Base-by-base conservation (phyloP, 2,888 invertebrate genomes). In the Metellina segmentata region DNA sequence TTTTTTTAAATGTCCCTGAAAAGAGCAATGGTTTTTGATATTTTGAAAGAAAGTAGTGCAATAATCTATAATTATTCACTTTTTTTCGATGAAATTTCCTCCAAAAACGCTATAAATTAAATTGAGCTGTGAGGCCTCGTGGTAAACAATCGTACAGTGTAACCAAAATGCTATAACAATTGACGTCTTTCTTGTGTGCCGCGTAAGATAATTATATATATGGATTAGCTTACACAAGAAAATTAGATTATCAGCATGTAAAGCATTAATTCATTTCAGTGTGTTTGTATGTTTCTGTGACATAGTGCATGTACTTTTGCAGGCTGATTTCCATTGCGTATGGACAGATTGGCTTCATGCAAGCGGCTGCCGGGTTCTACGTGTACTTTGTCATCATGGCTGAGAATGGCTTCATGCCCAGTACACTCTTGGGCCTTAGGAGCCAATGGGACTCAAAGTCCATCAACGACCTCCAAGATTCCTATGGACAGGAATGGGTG, bases 381-480 rank as follows among this genome's bases (percentile, higher is more conserved):
- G 98, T 98, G 89, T 99, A 99, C 96, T 99, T 99, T 96, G 99
- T 99, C 94, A 99, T 99, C 95, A 98, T 99, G 99, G 99, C 98
- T 96, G 99, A 99, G 95, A 99, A 99, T 95, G 99, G 99, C 94
- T 99, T 99, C 96, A 96, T 98, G 95, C 99, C 99, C 4, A 95
- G 96, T 94, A 96, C 96, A 94, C 96, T 99, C 94, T 97, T 99
- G 95, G 99, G 99, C 94, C 97, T 99, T 95, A 97, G 99, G 95
- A 98, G 98, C 95, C 97, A 97, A 94, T 99, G 99, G 99, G 99
- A 99, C 95, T 98, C 99, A 52, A 98, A 98, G 96, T 98, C 98
- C 94, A 97, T 99, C 95, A 99, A 99, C 95, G 99, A 99, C 96
- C 96, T 99, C 94, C 97, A 97, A 94, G 99, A 99, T 95, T 99